These are phyloP conservation scores for Halichondria panicea DNA, from an alignment of 37 sponge, comb jelly and placozoan genomes.

Conservation along the genomic window DNA sequence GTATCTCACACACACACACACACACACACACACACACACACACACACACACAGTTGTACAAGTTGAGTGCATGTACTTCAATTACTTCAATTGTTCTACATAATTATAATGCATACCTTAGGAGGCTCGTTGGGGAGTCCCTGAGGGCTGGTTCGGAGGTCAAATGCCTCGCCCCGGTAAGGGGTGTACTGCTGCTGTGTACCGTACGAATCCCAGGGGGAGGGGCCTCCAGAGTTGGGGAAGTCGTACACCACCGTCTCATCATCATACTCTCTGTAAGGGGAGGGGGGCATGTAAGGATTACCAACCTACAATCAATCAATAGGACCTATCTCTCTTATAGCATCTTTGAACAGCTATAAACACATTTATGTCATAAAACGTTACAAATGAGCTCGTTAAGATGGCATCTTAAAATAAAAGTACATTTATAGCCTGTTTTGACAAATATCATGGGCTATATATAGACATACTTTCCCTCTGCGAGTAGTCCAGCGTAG, in stretches of 20 bases:
- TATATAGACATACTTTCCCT: slow-evolving; percentile 14
- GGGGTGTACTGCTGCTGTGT: slow-evolving; percentile 1
- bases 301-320: too few relatives aligned
- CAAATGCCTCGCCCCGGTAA: neutral
- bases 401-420: too few relatives aligned
- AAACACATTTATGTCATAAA: neutral
- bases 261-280: slow-evolving; percentile 35
- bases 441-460: too few relatives aligned
- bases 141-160: neutral
- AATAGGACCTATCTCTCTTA: too few relatives aligned
- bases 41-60: too few relatives aligned
- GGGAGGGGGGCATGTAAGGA: too few relatives aligned
- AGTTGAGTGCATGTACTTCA: too few relatives aligned
- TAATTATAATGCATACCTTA: too few relatives aligned
- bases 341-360: neutral
- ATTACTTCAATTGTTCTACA: too few relatives aligned
- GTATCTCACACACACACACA: too few relatives aligned
- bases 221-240: slow-evolving; percentile 7
- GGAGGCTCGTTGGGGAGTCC: slow-evolving; percentile 11
- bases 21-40: too few relatives aligned
- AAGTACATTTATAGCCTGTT: too few relatives aligned
- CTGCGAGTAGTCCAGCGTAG: slow-evolving; percentile 49
- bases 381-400: neutral
- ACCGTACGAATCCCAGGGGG: slow-evolving; percentile 41
- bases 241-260: slow-evolving; percentile 41